phyloP scores from a whole-genome alignment of 1,140 invertebrate species.

The Archegozetes longisetosus region DNA sequence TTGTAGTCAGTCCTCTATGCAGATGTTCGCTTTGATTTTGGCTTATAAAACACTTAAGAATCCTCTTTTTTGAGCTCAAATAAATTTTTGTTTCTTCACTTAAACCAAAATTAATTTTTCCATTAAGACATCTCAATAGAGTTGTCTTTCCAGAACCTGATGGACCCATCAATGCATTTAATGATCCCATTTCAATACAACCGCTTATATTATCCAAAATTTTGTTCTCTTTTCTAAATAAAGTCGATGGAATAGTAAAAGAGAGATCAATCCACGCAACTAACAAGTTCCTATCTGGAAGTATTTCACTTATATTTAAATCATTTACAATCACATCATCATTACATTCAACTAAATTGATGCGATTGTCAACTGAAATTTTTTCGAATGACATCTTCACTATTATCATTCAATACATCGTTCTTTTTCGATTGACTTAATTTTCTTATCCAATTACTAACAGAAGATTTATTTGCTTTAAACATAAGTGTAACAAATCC shows the following conservation, averaged over 20 bases:
- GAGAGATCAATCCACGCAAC: too few relatives aligned
- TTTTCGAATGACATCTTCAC: too few relatives aligned
- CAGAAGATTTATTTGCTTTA: not conserved
- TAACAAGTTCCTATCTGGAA: too few relatives aligned
- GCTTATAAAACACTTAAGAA: not conserved
- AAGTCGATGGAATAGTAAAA: too few relatives aligned
- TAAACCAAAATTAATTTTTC: not conserved
- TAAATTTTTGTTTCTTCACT: not conserved
- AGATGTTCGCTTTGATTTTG: slow-evolving; percentile 47
- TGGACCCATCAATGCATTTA: slow-evolving; percentile 19
- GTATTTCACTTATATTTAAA: too few relatives aligned
- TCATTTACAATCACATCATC: too few relatives aligned
- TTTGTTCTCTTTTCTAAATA: too few relatives aligned
- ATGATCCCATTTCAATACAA: not conserved
- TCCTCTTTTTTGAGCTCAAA: not conserved
- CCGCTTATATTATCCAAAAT: slow-evolving; percentile 9
- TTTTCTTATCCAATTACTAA: not conserved
- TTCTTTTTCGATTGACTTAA: too few relatives aligned
- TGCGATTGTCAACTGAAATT: too few relatives aligned
- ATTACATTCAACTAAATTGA: too few relatives aligned
- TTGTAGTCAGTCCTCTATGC: slow-evolving; percentile 64
- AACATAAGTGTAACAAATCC: not conserved
- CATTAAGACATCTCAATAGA: slow-evolving; percentile 13
- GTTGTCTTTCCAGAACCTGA: slow-evolving; percentile 24
- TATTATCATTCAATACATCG: too few relatives aligned